A percentile compares a stretch with the other conserved stretches of the same genome.
Evolutionary conservation across 2,113 vertebrate species (phyloP).

Genomic region (Corynorhinus townsendii): DNA sequence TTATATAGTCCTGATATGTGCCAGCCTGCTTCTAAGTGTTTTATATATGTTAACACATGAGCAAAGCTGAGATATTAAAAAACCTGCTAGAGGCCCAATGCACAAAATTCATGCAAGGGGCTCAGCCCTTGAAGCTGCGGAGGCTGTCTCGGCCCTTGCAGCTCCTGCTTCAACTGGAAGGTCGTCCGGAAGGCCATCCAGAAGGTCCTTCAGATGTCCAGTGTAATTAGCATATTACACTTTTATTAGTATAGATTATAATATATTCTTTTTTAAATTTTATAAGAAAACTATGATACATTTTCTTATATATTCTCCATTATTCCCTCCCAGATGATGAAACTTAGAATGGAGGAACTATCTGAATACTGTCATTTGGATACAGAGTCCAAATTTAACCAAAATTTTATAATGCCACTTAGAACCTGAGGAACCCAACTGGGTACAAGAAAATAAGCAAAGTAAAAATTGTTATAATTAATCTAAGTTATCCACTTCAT

Average conservation of each 20-base stretch:
- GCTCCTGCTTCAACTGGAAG: too few relatives aligned
- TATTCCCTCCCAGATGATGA: background rate
- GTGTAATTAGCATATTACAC: too few relatives aligned
- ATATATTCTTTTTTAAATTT: background rate
- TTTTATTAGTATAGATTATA: background rate
- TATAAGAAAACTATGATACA: background rate
- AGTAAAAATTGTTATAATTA: background rate
- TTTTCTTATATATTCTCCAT: background rate
- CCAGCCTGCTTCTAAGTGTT: background rate
- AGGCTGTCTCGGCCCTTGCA: too few relatives aligned
- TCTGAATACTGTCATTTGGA: background rate
- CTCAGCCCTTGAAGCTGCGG: too few relatives aligned
- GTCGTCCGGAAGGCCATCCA: too few relatives aligned
- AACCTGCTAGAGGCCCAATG: too few relatives aligned
- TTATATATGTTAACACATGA: background rate
- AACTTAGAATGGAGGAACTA: background rate
- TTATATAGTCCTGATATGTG: background rate
- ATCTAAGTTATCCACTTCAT: background rate
- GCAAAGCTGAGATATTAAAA: background rate
- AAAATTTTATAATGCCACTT: background rate
- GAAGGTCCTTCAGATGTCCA: too few relatives aligned
- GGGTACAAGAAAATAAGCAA: background rate
- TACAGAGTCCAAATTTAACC: background rate
- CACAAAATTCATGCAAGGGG: too few relatives aligned
- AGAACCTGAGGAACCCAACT: background rate